Evolutionary conservation across 2,888 invertebrate genomes (phyloP), one percentile per base, ranked within the genome.

Genomic region (Agapostemon virescens): DNA sequence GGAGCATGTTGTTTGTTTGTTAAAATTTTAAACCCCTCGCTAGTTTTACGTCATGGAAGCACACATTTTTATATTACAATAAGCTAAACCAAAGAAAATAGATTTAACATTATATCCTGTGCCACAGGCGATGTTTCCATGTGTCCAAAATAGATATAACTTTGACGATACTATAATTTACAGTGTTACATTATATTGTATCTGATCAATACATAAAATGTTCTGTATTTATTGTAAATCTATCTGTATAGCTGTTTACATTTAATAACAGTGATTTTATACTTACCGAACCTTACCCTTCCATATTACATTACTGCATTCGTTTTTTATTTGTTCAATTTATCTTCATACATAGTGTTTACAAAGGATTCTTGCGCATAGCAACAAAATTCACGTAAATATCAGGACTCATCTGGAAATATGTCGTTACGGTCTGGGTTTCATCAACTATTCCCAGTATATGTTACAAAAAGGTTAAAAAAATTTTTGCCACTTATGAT

Each of bases 61-160:
- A 52, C 36, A 78, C 13, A 75, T 45, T 64, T 76, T 76, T 77
- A 78, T 68, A 79, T 78, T 26, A 26, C 42, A 1, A 49, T 42
- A 40, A n/a, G 33, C 36, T 52, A 2, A 58, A 30, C 11, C 30
- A 45, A 72, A 13, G 11, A 36, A 26, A 38, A 0, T 61, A 71
- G 45, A 0, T 38, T 49, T 26, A 63, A 71, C 36, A 69, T 79
- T 40, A n/a, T 26, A 42, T 17, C 26, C 36, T 33, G 49, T 66
- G 7, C n/a, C 26, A n/a, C 26, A 64, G 30, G 20, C 40, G 36
- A 70, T n/a, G 23, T 63, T 61, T 67, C 15, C 15, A 20, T 17
- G 49, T 40, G 17, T 45, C 23, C 26, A 36, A 33, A 67, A 49
- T 63, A 49, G 11, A 15, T 23, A n/a, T 15, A 72, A 45, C 17